A percentile compares a stretch with the other conserved stretches of the same genome.
These are phyloP conservation scores for Catharus minimus DNA, from an alignment of 2,113 vertebrate species.

Conservation along the genomic window DNA sequence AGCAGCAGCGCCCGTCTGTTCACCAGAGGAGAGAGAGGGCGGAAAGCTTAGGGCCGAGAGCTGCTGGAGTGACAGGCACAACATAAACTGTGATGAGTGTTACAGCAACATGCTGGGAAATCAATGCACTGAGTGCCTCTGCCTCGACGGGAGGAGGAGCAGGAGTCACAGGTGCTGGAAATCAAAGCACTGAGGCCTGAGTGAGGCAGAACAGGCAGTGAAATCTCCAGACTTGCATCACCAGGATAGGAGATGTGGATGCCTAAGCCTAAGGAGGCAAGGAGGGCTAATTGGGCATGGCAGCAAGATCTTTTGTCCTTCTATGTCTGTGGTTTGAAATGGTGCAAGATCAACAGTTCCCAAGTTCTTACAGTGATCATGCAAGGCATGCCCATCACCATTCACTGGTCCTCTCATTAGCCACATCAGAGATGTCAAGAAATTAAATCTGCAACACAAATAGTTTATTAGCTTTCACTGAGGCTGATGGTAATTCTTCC, in stretches of 20 bases:
- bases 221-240: background rate
- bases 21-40: fast-evolving
- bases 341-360: background rate
- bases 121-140: background rate
- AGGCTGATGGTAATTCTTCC: slow-evolving; percentile 1
- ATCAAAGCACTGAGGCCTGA: background rate
- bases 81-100: background rate
- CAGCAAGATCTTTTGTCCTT: background rate
- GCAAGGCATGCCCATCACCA: background rate
- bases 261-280: background rate
- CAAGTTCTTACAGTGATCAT: background rate
- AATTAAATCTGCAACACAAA: slow-evolving; percentile 1
- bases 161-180: background rate
- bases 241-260: background rate
- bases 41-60: background rate
- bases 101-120: background rate
- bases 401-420: background rate
- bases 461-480: background rate
- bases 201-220: background rate
- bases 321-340: background rate
- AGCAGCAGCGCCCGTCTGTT: background rate
- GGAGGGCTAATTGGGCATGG: background rate
- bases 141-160: background rate
- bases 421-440: background rate
- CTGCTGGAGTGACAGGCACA: slow-evolving; percentile 9